phyloP scores from a whole-genome alignment of 2,888 invertebrate genomes.

The Anorthoa munda region DNA sequence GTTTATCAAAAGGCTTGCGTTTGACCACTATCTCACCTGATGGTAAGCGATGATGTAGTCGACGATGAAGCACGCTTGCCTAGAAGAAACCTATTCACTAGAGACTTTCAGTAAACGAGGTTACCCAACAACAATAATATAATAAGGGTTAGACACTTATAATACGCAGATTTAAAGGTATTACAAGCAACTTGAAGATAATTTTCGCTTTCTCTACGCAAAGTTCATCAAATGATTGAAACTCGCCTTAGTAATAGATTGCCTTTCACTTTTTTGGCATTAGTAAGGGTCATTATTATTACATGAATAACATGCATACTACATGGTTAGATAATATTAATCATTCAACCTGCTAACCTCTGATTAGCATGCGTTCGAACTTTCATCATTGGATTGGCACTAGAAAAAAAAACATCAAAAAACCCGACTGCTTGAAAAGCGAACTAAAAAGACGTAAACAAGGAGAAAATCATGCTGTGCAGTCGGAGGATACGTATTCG shows the following conservation, averaged over 20 bases:
- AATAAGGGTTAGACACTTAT: neutral
- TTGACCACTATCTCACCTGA: no score
- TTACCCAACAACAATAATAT: neutral
- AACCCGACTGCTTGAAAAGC: no score
- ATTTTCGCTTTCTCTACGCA: slow-evolving; percentile 51
- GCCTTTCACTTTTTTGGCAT: slow-evolving; percentile 54
- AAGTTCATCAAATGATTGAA: slow-evolving; percentile 48
- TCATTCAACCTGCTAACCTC: neutral
- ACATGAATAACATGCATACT: neutral
- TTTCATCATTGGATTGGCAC: neutral
- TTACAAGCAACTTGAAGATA: slow-evolving; percentile 27
- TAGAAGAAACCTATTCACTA: no score
- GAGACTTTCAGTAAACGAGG: no score
- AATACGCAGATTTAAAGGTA: neutral
- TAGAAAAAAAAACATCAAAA: no score
- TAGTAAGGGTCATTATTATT: slow-evolving; percentile 41
- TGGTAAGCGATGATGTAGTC: no score
- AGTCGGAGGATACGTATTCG: no score
- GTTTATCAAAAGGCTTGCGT: no score
- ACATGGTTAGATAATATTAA: slow-evolving; percentile 1
- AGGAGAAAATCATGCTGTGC: no score
- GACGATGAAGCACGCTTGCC: no score
- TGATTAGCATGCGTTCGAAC: neutral
- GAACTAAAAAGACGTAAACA: no score
- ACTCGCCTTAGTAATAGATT: slow-evolving; percentile 16